Base-by-base conservation (phyloP, 2,888 invertebrate genomes). In the Sphaerophoria taeniata region DNA sequence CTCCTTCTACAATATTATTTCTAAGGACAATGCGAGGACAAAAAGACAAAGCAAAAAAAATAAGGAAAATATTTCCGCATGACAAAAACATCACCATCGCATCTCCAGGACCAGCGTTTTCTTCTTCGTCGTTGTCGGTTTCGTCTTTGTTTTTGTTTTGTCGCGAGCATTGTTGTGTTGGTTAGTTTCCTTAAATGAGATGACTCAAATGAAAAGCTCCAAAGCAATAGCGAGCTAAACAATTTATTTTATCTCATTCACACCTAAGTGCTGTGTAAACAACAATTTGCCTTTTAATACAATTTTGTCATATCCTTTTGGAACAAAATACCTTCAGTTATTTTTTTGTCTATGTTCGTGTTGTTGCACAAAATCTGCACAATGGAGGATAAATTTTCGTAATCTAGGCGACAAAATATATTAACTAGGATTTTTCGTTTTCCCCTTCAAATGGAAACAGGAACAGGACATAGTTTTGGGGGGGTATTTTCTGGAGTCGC, bases 11-110 rank as follows among this genome's bases (percentile, higher is more conserved):
- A 87, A 24, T 24, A 24, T 24, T 24, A 24, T 24, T 24, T 72
- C 51, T 70, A 87, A 80, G 87, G 75, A 82, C 87, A 87, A 81
- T 85, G 72, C 39, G 33, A 70, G 76, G 73, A 7, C 16, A 76
- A 60, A 69, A 39, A 9, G 9, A 39, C 39, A 39, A 39, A 39
- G 9, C 39, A 39, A 39, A 9, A 6, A 77, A 85, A 73, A 85
- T 81, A 67, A 85, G 74, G 67, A 77, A 65, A 43, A 78, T 83
- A 87, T 87, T 87, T 88, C 87, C 87, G 86, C 86, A 85, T 87
- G 81, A 87, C 88, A 88, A 86, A 71, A 87, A 75, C 51, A 51
- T 31, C 53, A 39, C 65, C 67, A 67, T 53, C 65, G 4, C 9
- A 39, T 6, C 39, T 6, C 39, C 39, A 61, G 45, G 63, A 47